Evolutionary conservation across 2,797 vertebrate species (phyloP), one percentile per base, ranked within the genome.

Genomic region (Macroramphosus scolopax): DNA sequence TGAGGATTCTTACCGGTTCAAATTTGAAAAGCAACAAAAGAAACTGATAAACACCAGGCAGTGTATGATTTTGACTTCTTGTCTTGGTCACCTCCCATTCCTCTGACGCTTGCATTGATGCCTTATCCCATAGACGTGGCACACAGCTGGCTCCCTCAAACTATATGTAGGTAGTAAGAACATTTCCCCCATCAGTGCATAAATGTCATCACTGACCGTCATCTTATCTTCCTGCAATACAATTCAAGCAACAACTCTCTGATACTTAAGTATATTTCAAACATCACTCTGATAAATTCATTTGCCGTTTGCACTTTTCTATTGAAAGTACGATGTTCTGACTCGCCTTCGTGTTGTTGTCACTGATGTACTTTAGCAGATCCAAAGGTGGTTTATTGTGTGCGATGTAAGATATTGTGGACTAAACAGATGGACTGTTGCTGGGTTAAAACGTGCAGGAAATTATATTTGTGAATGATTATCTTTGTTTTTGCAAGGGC

Each of bases 231-330:
- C 31, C n/a, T n/a, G n/a, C n/a, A n/a, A n/a, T n/a, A n/a, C n/a
- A n/a, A n/a, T n/a, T n/a, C n/a, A n/a, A n/a, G n/a, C n/a, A n/a
- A n/a, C n/a, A n/a, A n/a, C n/a, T n/a, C n/a, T n/a, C n/a, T 37
- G 48, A 60, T 40, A 54, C 37, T 45, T 72, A 18, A 45, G 51
- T 38, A 42, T 44, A 64, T 58, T 75, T 41, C 39, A 63, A 51
- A 51, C 20, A 16, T 51, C 43, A 67, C 60, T 58, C 34, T 51
- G 30, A 51, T 57, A 37, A 63, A 43, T 72, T 51, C 1, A 56
- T 58, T n/a, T 36, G 46, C 22, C 61, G 29, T 52, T 59, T 40
- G 67, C 65, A 82, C 62, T 78, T 85, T 83, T 83, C 41, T 76
- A 72, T 47, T 49, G 31, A 40, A 51, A 57, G 51, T 74, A 60